Evolutionary conservation across 2,888 invertebrate genomes (phyloP).

Genomic region (Onchidella celtica): DNA sequence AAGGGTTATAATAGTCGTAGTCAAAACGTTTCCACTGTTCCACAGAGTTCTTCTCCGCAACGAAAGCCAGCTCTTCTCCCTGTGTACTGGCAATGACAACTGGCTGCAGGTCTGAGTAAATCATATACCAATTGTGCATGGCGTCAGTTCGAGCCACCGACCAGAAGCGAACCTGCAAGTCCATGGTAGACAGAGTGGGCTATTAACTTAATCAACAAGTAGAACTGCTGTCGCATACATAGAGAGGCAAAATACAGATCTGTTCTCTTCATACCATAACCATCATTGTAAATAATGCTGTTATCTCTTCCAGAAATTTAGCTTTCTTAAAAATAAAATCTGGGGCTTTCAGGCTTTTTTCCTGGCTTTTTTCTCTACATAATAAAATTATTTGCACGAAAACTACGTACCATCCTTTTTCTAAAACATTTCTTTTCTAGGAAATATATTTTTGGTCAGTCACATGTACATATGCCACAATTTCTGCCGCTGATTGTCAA

Average conservation of each 20-base stretch:
- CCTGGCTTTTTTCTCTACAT: too few relatives aligned
- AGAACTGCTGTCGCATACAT: not conserved
- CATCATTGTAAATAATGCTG: too few relatives aligned
- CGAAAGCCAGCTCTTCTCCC: constrained; percentile 56
- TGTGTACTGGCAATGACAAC: constrained; percentile 53
- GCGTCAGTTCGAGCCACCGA: constrained; percentile 63
- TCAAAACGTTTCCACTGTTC: constrained; percentile 62
- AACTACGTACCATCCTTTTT: too few relatives aligned
- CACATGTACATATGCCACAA: too few relatives aligned
- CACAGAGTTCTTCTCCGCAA: constrained; percentile 40
- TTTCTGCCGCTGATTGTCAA: too few relatives aligned
- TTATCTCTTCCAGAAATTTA: too few relatives aligned
- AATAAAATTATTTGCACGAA: too few relatives aligned
- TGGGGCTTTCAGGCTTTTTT: too few relatives aligned
- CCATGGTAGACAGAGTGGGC: not conserved
- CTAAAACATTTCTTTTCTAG: too few relatives aligned
- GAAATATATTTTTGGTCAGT: too few relatives aligned
- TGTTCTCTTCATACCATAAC: not conserved
- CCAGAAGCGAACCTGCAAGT: constrained; percentile 56
- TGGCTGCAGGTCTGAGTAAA: constrained; percentile 44
- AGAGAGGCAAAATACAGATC: too few relatives aligned
- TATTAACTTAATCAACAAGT: not conserved
- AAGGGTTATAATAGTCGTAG: constrained; percentile 61
- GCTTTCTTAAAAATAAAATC: too few relatives aligned
- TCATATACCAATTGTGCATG: constrained; percentile 66